Evolutionary conservation across 2,888 invertebrate species (phyloP).

Genomic region (Torymus aiolomorphi): DNA sequence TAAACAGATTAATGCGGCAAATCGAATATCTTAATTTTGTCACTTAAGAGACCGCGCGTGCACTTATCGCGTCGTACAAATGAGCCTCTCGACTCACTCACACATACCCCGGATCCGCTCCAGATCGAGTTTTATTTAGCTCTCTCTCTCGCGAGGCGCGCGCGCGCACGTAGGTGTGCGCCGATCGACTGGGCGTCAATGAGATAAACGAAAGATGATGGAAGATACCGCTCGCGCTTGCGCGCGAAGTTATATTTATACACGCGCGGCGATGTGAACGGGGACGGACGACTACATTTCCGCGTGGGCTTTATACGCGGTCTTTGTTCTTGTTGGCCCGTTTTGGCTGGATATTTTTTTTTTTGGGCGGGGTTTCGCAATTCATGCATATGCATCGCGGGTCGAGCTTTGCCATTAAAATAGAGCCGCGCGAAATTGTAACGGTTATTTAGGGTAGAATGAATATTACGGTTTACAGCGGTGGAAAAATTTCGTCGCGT

Average conservation of each 20-base stretch:
- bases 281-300: constrained; percentile 16
- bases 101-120: constrained; percentile 15
- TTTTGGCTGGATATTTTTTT: too few relatives aligned
- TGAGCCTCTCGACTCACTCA: background rate
- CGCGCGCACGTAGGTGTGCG: background rate
- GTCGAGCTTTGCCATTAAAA: too few relatives aligned
- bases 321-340: too few relatives aligned
- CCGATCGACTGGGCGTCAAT: constrained; percentile 46
- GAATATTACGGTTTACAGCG: too few relatives aligned
- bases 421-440: too few relatives aligned
- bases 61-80: background rate
- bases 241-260: too few relatives aligned
- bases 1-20: constrained; percentile 42
- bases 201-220: constrained; percentile 49
- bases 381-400: too few relatives aligned
- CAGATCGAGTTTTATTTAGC: constrained; percentile 32
- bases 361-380: too few relatives aligned
- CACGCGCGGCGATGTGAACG: too few relatives aligned
- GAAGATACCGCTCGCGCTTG: constrained; percentile 17
- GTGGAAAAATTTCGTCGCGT: too few relatives aligned
- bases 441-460: too few relatives aligned
- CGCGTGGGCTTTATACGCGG: constrained; percentile 28
- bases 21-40: constrained; percentile 48
- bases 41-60: constrained; percentile 5
- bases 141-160: constrained; percentile 11